Evolutionary conservation across 2,797 vertebrate genomes (phyloP).

Genomic region (Triplophysa bombifrons): DNA sequence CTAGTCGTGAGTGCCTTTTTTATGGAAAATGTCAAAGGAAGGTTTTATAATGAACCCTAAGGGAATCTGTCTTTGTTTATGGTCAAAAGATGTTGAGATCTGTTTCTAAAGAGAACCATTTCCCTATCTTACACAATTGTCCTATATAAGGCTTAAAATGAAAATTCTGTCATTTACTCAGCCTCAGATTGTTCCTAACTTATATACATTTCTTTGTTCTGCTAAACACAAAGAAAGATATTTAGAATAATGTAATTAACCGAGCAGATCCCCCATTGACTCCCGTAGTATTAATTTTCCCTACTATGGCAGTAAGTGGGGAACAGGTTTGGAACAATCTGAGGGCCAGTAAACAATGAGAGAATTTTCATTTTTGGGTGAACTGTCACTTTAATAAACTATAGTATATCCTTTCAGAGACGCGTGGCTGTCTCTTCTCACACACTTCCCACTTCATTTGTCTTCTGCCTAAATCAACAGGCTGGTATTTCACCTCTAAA

Average conservation of each 20-base stretch:
- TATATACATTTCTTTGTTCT: too few species aligned
- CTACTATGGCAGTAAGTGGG: too few species aligned
- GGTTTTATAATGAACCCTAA: slow-evolving; percentile 4
- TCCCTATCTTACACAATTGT: slow-evolving; percentile 64
- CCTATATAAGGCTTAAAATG: slow-evolving; percentile 49
- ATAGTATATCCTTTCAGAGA: slow-evolving; percentile 62
- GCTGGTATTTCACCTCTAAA: slow-evolving; percentile 19
- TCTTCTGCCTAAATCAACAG: slow-evolving; percentile 56
- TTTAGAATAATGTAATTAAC: too few species aligned
- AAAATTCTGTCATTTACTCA: too few species aligned
- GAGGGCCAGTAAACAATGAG: too few species aligned
- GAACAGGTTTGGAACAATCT: too few species aligned
- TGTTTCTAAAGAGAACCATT: slow-evolving; percentile 17
- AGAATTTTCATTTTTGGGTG: too few species aligned
- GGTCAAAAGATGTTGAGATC: slow-evolving; percentile 15
- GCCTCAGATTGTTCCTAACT: too few species aligned
- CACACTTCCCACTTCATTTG: slow-evolving; percentile 54
- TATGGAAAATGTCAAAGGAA: slow-evolving; percentile 31
- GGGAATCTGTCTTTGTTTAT: slow-evolving; percentile 42
- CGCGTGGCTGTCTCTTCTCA: slow-evolving; percentile 69
- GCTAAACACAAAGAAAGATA: too few species aligned
- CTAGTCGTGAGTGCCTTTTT: background rate
- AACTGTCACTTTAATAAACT: slow-evolving; percentile 62
- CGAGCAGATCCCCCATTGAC: too few species aligned
- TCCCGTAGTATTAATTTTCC: too few species aligned